Base-by-base conservation (phyloP, 2,888 invertebrate genomes). In the Margaritifera margaritifera region DNA sequence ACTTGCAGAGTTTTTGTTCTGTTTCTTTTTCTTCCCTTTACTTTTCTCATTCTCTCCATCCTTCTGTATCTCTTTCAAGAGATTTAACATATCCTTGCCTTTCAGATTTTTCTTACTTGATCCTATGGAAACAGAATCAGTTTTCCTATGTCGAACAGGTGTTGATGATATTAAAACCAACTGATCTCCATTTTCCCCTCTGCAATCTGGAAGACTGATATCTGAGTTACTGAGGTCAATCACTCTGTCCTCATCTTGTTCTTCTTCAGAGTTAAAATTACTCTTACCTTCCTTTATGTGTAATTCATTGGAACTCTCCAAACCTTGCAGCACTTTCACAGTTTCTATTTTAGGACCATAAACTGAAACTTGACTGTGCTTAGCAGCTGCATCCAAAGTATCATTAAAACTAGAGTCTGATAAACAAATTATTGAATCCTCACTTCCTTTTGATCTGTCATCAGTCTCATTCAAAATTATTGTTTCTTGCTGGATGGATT, bases 71-170 rank as follows among this genome's bases (percentile, higher is more conserved):
- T 72, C 73, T 64, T 69, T 76, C 61, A 78, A 62, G 62, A 74
- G 64, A 50, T 66, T 70, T 31, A 73, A 51, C 76, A 77, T 76
- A 19, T 77, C 76, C 60, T 72, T 66, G 24, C 69, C 70, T 71
- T 71, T 75, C 52, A 73, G 59, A 57, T 71, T 64, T 59, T 62
- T 70, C 60, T 72, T 74, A 58, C 70, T 73, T 8, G 53, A 53
- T 19, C 54, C 60, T 5, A 60, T 53, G 53, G 20, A 31, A 31
- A n/a, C 20, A 64, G n/a, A 18, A 42, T 53, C 25, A 19, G 22
- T 31, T 22, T 63, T 25, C 4, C n/a, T 27, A 1, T 22, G 11
- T 63, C 25, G 24, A 63, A 24, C 54, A 24, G 20, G 25, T 20
- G 22, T 53, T 22, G 25, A 24, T 20, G 24, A 31, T 27, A 20